These are phyloP conservation scores for Drosophila conformis DNA, from an alignment of 2,888 invertebrate species.

Conservation along the genomic window DNA sequence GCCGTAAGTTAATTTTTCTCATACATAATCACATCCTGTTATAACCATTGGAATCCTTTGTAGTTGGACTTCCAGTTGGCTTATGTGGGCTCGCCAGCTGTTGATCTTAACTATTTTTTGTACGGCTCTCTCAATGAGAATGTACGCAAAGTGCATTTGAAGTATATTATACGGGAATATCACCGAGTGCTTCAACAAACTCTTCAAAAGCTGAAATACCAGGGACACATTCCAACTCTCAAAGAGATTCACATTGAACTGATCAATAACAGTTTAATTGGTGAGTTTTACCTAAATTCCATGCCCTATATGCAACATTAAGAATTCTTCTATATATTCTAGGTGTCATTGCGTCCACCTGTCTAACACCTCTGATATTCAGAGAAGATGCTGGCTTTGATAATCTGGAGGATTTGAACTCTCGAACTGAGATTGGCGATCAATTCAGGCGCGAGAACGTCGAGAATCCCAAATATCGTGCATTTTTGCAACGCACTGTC, in stretches of 20 bases:
- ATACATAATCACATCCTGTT: not conserved
- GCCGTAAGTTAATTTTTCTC: constrained; percentile 66
- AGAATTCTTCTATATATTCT: not conserved
- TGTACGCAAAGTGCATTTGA: constrained; percentile 82
- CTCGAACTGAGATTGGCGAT: constrained; percentile 81
- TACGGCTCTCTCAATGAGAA: constrained; percentile 84
- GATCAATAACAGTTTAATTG: constrained; percentile 83
- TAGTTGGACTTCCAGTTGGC: constrained; percentile 84
- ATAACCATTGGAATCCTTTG: constrained; percentile 5
- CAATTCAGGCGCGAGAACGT: constrained; percentile 80
- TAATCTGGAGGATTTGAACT: constrained; percentile 76
- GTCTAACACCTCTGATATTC: constrained; percentile 83
- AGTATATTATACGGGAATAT: constrained; percentile 82
- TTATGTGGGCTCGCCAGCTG: constrained; percentile 83
- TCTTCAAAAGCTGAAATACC: constrained; percentile 79
- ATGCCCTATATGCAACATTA: not conserved
- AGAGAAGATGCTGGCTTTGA: constrained; percentile 80
- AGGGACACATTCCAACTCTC: constrained; percentile 80
- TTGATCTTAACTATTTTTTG: constrained; percentile 83
- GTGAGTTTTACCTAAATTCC: constrained; percentile 46
- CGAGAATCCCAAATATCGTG: constrained; percentile 83
- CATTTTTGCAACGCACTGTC: constrained; percentile 81
- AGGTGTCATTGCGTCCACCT: constrained; percentile 84
- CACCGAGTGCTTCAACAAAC: constrained; percentile 80
- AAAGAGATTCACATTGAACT: constrained; percentile 83